Evolutionary conservation across 2,888 invertebrate genomes (phyloP).

Genomic region (Acholoe squamosa): DNA sequence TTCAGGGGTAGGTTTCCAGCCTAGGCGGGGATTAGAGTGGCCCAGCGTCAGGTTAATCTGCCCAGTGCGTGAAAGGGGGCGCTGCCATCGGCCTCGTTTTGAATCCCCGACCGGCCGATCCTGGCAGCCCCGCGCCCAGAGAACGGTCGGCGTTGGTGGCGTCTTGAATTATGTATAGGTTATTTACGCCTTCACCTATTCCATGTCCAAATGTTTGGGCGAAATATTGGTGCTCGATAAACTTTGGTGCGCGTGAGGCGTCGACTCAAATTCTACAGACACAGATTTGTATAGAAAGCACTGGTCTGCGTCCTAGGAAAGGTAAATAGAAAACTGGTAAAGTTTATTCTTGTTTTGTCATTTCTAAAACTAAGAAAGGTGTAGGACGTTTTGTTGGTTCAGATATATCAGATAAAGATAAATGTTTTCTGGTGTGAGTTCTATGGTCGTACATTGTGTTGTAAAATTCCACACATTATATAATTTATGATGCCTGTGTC

Average conservation of each 20-base stretch:
- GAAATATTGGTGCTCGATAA: conserved; percentile 51
- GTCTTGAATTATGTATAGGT: conserved; percentile 20
- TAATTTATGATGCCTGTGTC: too few relatives aligned
- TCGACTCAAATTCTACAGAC: conserved; percentile 10
- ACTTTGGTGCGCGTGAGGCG: conserved; percentile 45
- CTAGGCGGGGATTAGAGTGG: not conserved
- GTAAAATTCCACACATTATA: too few relatives aligned
- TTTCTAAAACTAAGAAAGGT: too few relatives aligned
- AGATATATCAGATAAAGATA: too few relatives aligned
- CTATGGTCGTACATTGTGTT: too few relatives aligned
- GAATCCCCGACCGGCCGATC: not conserved
- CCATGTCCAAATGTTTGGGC: conserved; percentile 51
- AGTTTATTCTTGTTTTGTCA: too few relatives aligned
- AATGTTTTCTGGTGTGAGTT: too few relatives aligned
- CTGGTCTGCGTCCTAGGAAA: not conserved
- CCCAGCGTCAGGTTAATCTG: conserved; percentile 3
- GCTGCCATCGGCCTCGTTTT: conserved; percentile 21
- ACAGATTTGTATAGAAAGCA: conserved; percentile 7
- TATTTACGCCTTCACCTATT: conserved; percentile 50
- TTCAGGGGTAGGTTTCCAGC: too few relatives aligned
- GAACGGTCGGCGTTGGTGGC: not conserved
- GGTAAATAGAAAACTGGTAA: too few relatives aligned
- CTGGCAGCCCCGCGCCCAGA: conserved; percentile 1
- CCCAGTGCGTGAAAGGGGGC: conserved; percentile 41
- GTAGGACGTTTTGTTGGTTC: too few relatives aligned